Evolutionary conservation across 2,113 vertebrate species (phyloP), one percentile per base, ranked within the genome.

Genomic region (Pseudolaguvia tuberculata): DNA sequence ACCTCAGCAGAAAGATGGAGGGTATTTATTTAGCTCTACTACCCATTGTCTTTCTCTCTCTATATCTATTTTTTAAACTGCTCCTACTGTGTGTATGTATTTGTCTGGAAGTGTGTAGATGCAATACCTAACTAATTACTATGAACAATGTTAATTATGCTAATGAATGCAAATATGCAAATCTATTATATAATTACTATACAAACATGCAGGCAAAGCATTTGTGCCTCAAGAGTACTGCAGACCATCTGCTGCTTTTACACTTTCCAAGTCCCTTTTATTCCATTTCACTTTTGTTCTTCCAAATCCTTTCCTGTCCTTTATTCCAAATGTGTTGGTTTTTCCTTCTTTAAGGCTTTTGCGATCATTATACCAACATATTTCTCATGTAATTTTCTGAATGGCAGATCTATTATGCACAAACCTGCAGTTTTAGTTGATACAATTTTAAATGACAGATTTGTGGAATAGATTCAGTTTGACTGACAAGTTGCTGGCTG

Each of bases 361-460:
- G 42, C n/a, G n/a, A n/a, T n/a, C 31, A 35, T 35, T 35, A 27
- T 75, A 45, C 62, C 72, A 74, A 83, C 74, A 83, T 81, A 88
- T 86, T 86, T 72, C 81, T 83, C 81, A 42, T 42, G 39, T 42
- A 42, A 42, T 42, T 42, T 42, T 85, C 86, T 85, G 81, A 85
- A 87, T 88, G 81, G 81, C 79, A 85, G 88, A 89, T 88, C 86
- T 86, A 81, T 76, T 66, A 52, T 79, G 83, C 82, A 82, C 84
- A 83, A 81, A 59, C 79, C 45, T 14, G 68, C 67, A 81, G 82
- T 88, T 85, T 89, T 85, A 84, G 86, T 75, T 82, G 86, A 88
- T 88, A 87, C 85, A 81, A 70, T 78, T 62, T 72, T 90, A 87
- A 89, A 65, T 88, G 89, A 90, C 88, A 86, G 87, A 83, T 83